Evolutionary conservation across 2,113 vertebrate genomes (phyloP), one percentile per base, ranked within the genome.

Genomic region (Syngnathus floridae): DNA sequence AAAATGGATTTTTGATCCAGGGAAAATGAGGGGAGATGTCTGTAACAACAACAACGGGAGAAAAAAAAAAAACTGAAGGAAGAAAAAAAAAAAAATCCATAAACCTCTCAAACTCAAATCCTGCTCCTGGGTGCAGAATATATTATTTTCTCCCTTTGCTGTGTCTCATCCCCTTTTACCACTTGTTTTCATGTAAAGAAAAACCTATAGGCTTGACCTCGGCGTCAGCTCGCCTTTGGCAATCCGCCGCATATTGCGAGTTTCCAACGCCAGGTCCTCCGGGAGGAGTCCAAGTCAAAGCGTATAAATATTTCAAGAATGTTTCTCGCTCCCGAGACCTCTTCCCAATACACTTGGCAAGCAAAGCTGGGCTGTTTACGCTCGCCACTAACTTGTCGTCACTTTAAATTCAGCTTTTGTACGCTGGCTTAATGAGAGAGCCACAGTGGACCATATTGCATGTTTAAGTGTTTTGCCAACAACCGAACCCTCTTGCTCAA

Each of bases 271-370:
- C 86, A 84, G 76, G 79, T 93, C 93, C 87, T 78, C 80, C 48
- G 90, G 86, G 90, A 92, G 75, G 81, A 86, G 87, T 93, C 92
- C 81, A 75, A 90, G 91, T 92, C 92, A 92, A 87, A 90, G 75
- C 87, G 82, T 84, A 91, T 92, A 93, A 95, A 94, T 94, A 95
- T 95, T 95, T 92, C 88, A 93, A 82, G 86, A 88, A 78, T 84
- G 72, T 70, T 79, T 77, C 69, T 71, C 89, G 77, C 82, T 84
- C 82, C 78, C 75, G 62, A 55, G 84, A 90, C 83, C 86, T 84
- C 72, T 73, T 62, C 52, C 71, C 78, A 85, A 84, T 79, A 70
- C 81, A 74, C 76, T 80, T 11, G 81, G 80, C 81, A 67, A 77
- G 62, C 65, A 45, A 67, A 82, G 70, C 71, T 62, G 35, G 71